Evolutionary conservation across 2,888 invertebrate genomes (phyloP), one percentile per base, ranked within the genome.

Genomic region (Ceriagrion tenellum): DNA sequence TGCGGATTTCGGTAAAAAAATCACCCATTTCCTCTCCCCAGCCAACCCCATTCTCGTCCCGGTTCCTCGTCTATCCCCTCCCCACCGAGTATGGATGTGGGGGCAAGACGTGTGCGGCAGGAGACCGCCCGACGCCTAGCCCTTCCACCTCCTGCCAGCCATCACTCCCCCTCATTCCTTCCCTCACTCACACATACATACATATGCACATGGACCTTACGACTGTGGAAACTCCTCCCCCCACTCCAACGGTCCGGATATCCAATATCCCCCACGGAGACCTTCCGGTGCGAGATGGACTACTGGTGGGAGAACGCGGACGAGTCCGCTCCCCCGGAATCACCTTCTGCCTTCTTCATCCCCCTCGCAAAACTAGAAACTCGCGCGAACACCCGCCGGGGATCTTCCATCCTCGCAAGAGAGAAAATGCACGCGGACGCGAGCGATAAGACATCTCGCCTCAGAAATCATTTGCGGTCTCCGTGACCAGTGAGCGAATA

Each of bases 271-370:
- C 47, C 74, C 93, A 74, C 55, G 69, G 69, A 93, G 93, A 55
- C 69, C 93, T 93, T 93, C 74, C 93, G 93, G 93, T 93, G 55
- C 55, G 93, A 93, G 69, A 93, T 74, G 93, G 74, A 93, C 93
- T 20, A 59, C 1, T 40, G 93, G 63, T 74, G 40, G 74, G 93
- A 93, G 69, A 47, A 59, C 40, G 20, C 91, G 35, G 81, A 35
- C 35, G 81, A 35, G n/a, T 81, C 81, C 26, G 63, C 63, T 26
- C 18, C 47, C 47, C 18, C 74, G 63, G 35, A 23, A 18, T 63
- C 63, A 59, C 59, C 69, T 69, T 10, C 56, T 13, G 0, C 30
- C 26, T 26, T 26, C 69, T 69, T n/a, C 69, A 23, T 69, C n/a
- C 69, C 26, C 47, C 47, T 40, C 40, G 40, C 12, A 40, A 35